Evolutionary conservation across 2,113 vertebrate genomes (phyloP).

Genomic region (Andinoacara biseriatus): DNA sequence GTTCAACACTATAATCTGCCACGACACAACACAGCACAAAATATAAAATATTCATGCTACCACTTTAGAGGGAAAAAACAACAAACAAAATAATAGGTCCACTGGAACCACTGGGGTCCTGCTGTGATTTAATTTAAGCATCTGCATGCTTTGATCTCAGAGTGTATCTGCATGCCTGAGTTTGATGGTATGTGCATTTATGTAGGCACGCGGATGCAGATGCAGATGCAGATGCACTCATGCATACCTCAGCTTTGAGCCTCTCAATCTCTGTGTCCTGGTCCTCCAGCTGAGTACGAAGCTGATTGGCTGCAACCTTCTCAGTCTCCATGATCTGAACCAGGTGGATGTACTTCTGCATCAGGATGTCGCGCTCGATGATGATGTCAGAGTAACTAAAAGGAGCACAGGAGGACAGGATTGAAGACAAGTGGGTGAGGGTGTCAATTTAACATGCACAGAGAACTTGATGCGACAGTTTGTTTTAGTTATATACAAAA

Average conservation of each 20-base stretch:
- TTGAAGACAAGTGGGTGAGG: not conserved
- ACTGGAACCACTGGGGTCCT: slow-evolving; percentile 3
- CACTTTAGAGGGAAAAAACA: slow-evolving; percentile 19
- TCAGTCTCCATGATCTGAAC: slow-evolving; percentile 97
- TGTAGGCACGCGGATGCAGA: slow-evolving; percentile 25
- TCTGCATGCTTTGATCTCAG: slow-evolving; percentile 26
- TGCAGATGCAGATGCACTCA: slow-evolving; percentile 32
- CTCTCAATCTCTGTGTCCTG: slow-evolving; percentile 96
- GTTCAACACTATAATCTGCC: slow-evolving; percentile 88
- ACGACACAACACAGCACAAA: slow-evolving; percentile 10
- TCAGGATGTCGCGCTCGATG: slow-evolving; percentile 93
- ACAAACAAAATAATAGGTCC: not conserved
- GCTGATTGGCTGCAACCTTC: slow-evolving; percentile 95
- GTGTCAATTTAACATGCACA: not conserved
- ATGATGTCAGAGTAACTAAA: slow-evolving; percentile 92
- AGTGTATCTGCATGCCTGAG: not conserved
- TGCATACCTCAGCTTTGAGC: slow-evolving; percentile 92
- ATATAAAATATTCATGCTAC: slow-evolving; percentile 40
- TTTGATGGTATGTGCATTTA: slow-evolving; percentile 1
- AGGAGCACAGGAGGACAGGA: not conserved
- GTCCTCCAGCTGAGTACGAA: slow-evolving; percentile 95
- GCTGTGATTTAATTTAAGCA: slow-evolving; percentile 17
- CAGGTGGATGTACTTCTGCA: slow-evolving; percentile 98
- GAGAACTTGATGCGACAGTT: not conserved
- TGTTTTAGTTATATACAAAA: not conserved